phyloP scores from a whole-genome alignment of 2,113 vertebrate species.

The Platichthys stellatus region DNA sequence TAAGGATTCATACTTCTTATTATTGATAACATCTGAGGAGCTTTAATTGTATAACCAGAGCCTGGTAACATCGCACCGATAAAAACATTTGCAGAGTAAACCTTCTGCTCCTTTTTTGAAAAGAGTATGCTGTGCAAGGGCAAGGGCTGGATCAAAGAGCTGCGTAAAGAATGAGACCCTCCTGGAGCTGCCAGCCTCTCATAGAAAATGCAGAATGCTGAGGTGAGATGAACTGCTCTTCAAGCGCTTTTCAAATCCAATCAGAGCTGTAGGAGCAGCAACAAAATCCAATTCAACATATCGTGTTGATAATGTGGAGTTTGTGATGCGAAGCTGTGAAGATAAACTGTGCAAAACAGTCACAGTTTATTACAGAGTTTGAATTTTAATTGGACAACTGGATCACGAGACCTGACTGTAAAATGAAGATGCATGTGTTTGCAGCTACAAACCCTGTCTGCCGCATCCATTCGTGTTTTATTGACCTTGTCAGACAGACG shows the following conservation, averaged over 20 bases:
- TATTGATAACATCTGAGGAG: too few species aligned
- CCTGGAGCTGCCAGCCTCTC: too few species aligned
- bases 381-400: too few species aligned
- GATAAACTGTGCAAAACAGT: not conserved
- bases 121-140: not conserved
- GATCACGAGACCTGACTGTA: too few species aligned
- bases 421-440: not conserved
- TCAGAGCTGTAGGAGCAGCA: not conserved
- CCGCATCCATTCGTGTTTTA: slow-evolving; percentile 23
- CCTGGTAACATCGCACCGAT: too few species aligned
- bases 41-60: too few species aligned
- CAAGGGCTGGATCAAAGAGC: not conserved
- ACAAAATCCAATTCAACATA: not conserved
- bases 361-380: too few species aligned
- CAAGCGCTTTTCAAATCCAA: not conserved
- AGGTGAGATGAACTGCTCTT: not conserved
- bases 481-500: slow-evolving; percentile 45
- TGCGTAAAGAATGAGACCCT: not conserved
- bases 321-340: not conserved
- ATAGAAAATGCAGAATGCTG: too few species aligned
- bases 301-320: not conserved
- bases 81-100: too few species aligned
- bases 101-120: too few species aligned
- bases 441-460: not conserved
- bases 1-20: too few species aligned